Conservation (phyloP, 2,888 invertebrate species). For the Nysson spinosus region DNA sequence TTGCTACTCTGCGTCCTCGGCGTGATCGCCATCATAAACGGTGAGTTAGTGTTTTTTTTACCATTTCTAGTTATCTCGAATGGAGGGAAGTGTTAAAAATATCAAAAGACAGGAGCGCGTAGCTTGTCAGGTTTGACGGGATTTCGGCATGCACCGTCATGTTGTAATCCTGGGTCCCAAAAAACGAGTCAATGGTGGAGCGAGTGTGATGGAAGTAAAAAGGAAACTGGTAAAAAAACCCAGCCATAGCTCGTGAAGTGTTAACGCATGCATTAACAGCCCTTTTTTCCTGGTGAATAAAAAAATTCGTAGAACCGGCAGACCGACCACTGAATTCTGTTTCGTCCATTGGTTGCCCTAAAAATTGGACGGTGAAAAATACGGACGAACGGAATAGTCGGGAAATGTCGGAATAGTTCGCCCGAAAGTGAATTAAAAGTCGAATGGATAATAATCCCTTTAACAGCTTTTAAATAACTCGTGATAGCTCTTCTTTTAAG, state of each 20-base stretch:
- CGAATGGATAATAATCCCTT: too few relatives aligned
- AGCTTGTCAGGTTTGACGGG: too few relatives aligned
- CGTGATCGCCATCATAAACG: constrained; percentile 66
- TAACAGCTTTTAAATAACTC: too few relatives aligned
- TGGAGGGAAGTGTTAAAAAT: too few relatives aligned
- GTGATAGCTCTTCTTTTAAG: too few relatives aligned
- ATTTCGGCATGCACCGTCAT: too few relatives aligned
- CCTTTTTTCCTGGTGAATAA: constrained; percentile 41
- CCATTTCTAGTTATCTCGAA: background rate
- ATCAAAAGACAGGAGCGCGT: too few relatives aligned
- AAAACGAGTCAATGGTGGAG: too few relatives aligned
- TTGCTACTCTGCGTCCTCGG: constrained; percentile 67
- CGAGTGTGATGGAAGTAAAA: background rate
- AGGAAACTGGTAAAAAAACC: constrained; percentile 28
- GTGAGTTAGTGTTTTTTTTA: constrained; percentile 57
- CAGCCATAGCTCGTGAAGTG: constrained; percentile 38
- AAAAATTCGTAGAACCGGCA: constrained; percentile 43
- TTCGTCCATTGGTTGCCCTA: constrained; percentile 18
- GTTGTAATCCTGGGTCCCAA: too few relatives aligned
- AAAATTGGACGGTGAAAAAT: background rate
- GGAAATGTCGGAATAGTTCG: too few relatives aligned
- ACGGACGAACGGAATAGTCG: background rate
- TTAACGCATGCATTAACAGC: constrained; percentile 52
- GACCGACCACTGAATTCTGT: constrained; percentile 39
- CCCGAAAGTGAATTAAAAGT: constrained; percentile 46